phyloP scores from a whole-genome alignment of 2,888 invertebrate genomes.

The Cheiracanthium punctorium region DNA sequence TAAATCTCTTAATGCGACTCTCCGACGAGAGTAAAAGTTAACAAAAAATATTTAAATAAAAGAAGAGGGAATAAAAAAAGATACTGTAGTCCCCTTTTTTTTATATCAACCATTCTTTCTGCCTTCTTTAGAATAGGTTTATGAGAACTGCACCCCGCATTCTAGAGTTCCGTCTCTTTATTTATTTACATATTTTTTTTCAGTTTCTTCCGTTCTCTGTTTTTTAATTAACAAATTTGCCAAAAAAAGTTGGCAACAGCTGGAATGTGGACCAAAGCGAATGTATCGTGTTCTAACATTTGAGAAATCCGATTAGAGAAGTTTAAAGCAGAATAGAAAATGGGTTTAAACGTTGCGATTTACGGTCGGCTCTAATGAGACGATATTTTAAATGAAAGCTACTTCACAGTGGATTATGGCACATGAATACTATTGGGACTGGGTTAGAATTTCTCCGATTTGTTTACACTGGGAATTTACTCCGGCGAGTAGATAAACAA shows the following conservation, averaged over 20 bases:
- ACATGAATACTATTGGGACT: no score
- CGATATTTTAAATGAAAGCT: background rate
- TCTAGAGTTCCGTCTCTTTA: background rate
- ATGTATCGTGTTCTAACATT: background rate
- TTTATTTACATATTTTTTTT: background rate
- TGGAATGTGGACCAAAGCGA: background rate
- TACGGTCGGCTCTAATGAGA: background rate
- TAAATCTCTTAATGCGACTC: background rate
- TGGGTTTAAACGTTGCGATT: background rate
- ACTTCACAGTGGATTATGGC: background rate
- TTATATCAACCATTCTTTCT: background rate
- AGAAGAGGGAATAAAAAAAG: background rate
- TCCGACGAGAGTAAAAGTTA: background rate
- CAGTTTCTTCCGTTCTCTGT: background rate
- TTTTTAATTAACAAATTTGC: background rate
- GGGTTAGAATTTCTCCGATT: no score
- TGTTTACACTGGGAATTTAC: no score
- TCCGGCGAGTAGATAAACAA: no score
- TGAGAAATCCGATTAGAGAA: background rate
- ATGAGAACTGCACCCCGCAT: background rate
- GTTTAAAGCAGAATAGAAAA: background rate
- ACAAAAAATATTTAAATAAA: no score
- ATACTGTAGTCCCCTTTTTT: background rate
- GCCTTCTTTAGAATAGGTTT: background rate
- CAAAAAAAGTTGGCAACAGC: background rate